Base-by-base conservation (phyloP, 2,888 invertebrate species). In the Drosophila lutescens region DNA sequence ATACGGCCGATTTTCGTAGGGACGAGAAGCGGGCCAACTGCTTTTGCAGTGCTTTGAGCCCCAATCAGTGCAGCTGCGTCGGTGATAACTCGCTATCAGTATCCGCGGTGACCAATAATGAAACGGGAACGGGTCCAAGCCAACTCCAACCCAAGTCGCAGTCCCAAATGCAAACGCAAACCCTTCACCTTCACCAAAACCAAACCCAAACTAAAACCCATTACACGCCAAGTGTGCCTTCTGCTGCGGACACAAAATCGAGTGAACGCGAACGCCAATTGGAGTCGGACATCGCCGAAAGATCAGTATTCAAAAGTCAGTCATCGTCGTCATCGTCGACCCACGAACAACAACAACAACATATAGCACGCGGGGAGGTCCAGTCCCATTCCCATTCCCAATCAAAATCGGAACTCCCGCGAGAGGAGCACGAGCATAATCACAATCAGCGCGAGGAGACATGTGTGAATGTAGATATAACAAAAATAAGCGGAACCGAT, bases 141-240 rank as follows among this genome's bases (percentile, higher is more conserved):
- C 54, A 54, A 23, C 32, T 66, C 55, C 51, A 51, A 15, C 32
- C 49, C 15, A 17, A 50, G 12, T 36, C 51, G 38, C 74, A 73
- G 71, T 47, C 75, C 63, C 61, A 70, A 73, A 65, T 65, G 51
- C 59, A 70, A 73, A 67, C 69, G 26, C 26, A 26, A 26, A 26
- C 38, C 44, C 75, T 43, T 43, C 43, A 43, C 41, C 61, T 60
- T 55, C 57, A 65, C 58, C 61, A 66, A 70, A 65, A 71, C 54
- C 61, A 70, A 72, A 66, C 68, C 34, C 72, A 12, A 71, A 70
- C 57, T 56, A 68, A 72, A 67, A 68, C 38, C 26, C 75, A 71
- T 76, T 78, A 80, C 78, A 86, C 84, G 66, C 86, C 82, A 40
- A 77, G 75, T 78, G 84, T 88, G 88, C 83, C 80, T 80, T 75